phyloP scores from a whole-genome alignment of 2,113 vertebrate species.

The Spheniscus mendiculus region DNA sequence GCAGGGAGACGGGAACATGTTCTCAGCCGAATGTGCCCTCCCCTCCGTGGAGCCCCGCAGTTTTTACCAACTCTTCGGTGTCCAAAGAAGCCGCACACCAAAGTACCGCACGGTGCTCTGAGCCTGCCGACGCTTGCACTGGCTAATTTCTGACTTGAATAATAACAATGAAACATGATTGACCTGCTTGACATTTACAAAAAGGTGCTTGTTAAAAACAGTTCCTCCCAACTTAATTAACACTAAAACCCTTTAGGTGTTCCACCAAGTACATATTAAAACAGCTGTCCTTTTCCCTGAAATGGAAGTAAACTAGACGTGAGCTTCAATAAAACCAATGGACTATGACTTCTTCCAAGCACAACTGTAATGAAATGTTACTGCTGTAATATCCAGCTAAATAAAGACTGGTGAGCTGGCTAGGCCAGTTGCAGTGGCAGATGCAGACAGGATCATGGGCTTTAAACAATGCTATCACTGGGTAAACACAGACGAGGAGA shows the following conservation, averaged over 20 bases:
- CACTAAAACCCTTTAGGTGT: constrained; percentile 48
- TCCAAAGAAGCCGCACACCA: background rate
- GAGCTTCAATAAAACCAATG: constrained; percentile 70
- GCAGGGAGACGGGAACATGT: rapidly evolving
- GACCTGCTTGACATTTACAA: constrained; percentile 44
- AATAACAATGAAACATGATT: background rate
- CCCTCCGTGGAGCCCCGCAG: rapidly evolving
- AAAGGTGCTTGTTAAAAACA: constrained; percentile 57
- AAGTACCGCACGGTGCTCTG: rapidly evolving
- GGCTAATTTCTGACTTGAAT: background rate
- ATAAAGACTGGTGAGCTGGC: constrained; percentile 57
- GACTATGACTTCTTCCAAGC: constrained; percentile 65
- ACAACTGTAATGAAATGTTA: constrained; percentile 64
- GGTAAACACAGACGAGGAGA: constrained; percentile 27
- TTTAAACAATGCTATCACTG: constrained; percentile 50
- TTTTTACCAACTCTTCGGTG: background rate
- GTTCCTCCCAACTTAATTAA: constrained; percentile 67
- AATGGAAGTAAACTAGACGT: constrained; percentile 59
- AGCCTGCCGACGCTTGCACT: background rate
- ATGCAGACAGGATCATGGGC: constrained; percentile 48
- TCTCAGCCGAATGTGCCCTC: background rate
- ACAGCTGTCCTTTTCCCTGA: constrained; percentile 62
- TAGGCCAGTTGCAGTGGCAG: constrained; percentile 71
- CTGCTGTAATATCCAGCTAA: constrained; percentile 68
- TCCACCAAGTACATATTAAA: constrained; percentile 52